Base-by-base conservation (phyloP, 2,888 invertebrate species). In the Antheraea yamamai region DNA sequence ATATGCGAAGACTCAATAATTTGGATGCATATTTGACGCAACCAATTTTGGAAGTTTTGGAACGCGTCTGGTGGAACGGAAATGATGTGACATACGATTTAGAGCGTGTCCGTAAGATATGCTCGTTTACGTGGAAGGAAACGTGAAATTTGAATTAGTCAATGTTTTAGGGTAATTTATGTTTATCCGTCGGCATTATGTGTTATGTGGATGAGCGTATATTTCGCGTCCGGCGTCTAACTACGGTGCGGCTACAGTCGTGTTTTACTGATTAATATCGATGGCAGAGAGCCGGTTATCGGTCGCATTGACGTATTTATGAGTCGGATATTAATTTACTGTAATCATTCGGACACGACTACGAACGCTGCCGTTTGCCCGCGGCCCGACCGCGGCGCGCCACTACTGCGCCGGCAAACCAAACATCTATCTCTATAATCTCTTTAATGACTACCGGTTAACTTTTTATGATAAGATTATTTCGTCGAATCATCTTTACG, bases 391-490 rank as follows among this genome's bases (percentile, higher is more conserved):
- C 72, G 61, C 20, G 84, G 79, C 79, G 20, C 35, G 68, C 70
- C 73, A 61, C 23, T 75, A n/a, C 23, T 70, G 66, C 64, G 76
- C 78, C 77, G 78, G 83, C 80, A 84, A 81, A 84, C 83, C 84
- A 85, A 90, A 89, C 85, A 87, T 84, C 85, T 85, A 88, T 87
- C 84, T 80, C 78, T 80, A 82, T 80, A 80, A 83, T 84, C 79
- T 80, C 79, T 82, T 84, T 89, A 89, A 91, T 87, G 87, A 91
- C 91, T 91, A 90, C 91, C 88, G 91, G 89, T 85, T 86, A 86
- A 83, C 85, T 83, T 79, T 66, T 77, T 79, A 80, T 80, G 78
- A 76, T 79, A 80, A 79, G 78, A 76, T 78, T 75, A 73, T 47
- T 72, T 75, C 72, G 70, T 58, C 68, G 74, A 74, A 74, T 58